Evolutionary conservation across 2,888 invertebrate genomes (phyloP), one percentile per base, ranked within the genome.

Genomic region (Sarcophaga carnaria): DNA sequence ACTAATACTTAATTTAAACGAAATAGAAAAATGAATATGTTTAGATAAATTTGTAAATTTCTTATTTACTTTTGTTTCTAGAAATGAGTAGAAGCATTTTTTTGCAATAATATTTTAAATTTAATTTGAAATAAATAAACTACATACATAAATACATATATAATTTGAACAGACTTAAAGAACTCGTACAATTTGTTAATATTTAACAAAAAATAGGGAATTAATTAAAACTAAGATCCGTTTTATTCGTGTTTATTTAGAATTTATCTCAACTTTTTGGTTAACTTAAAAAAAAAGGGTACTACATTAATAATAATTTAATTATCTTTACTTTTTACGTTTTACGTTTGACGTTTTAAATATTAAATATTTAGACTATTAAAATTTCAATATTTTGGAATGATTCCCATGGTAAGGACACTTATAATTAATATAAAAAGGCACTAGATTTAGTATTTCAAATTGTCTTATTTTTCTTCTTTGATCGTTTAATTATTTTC

Each of bases 401-500:
- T 14, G 12, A 54, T 14, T 17, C 5, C 54, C 17, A 54, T 54
- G 2, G 12, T 17, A 80, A 70, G 67, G 78, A 74, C 74, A 79
- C 63, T 78, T 81, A 49, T 66, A 49, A 14, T 54, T 54, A 54
- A 5, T 54, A 54, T 54, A 54, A 54, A 54, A 74, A 80, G 10
- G 27, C 60, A 62, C 80, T 67, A 3, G 8, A 37, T 54, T 60
- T 45, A 60, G 6, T 62, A 62, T n/a, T 62, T 8, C 11, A 25
- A 20, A n/a, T 17, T 8, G 47, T 63, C 60, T 71, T 11, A 49
- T 72, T 45, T 25, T 62, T 37, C 25, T 47, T 60, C 45, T 71
- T 71, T 77, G 22, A 75, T 70, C 22, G 49, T 77, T 67, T 17
- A 60, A 75, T 90, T 89, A 93, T 88, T 93, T 93, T 81, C 92